Evolutionary conservation across 2,888 invertebrate genomes (phyloP), one percentile per base, ranked within the genome.

Genomic region (Anoplius nigerrimus): DNA sequence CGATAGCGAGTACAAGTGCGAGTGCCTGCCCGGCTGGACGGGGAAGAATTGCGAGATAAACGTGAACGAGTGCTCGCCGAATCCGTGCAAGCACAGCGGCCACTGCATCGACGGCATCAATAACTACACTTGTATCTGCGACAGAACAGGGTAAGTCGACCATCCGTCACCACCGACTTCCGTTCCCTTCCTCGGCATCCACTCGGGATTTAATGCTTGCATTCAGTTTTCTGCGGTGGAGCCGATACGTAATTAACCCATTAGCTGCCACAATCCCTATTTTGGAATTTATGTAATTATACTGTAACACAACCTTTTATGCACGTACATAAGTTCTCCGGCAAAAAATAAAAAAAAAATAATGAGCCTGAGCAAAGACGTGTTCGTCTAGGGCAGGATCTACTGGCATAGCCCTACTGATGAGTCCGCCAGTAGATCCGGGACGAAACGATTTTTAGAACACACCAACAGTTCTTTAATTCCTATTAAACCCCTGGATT

Each of bases 41-140:
- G 95, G 95, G 0, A 89, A 88, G 57, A 90, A 92, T 81, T 95
- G 95, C 87, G 95, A 95, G 87, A 91, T 90, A 22, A 93, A 95
- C 84, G 90, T 93, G 69, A 94, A 95, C 88, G 95, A 96, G 85
- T 97, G 97, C 89, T 88, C 91, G 69, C 90, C 91, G n/a, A 89
- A 88, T 77, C 93, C 94, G 0, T 95, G 95, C 85, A 90, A 91
- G 76, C 92, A 95, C 89, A 93, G 93, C 75, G 95, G 94, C 6
- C 90, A 90, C 64, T 97, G 97, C 88, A 89, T 91, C 56, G 89
- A 90, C 72, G 92, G 92, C 58, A 90, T 93, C 78, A 94, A 94
- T 87, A 92, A 93, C 82, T 96, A 92, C 88, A 93, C 92, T 11
- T 97, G 97, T 89, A 92, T 94, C 86, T 97, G 97, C 88, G 89